Evolutionary conservation across 2,113 vertebrate genomes (phyloP), one percentile per base, ranked within the genome.

Genomic region (Pachyramphus minor): DNA sequence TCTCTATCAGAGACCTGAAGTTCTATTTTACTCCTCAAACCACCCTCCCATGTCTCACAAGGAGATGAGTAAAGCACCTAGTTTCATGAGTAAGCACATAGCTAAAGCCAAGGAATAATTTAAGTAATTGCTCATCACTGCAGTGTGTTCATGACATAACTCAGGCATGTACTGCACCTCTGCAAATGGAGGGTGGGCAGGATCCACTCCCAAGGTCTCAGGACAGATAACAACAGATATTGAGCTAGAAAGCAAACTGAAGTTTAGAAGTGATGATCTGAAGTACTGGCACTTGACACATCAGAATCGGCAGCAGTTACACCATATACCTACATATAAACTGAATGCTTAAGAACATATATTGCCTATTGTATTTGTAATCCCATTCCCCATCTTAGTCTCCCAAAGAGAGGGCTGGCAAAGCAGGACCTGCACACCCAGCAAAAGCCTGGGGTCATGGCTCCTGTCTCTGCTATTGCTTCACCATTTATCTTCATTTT

Each of bases 61-160:
- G 73, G 60, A 84, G 62, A 96, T 93, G 79, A 96, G 75, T 95
- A 95, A 96, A 93, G 33, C 67, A 71, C 27, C 30, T 82, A 77
- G 35, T 50, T 93, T 67, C 6, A 5, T 93, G 80, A 94, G 69
- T 91, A 94, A 91, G 87, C 73, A 81, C 35, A 59, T 27, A 84
- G 23, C 52, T 89, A 94, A 91, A 89, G 64, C 69, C 77, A 91
- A 87, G 42, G 91, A 80, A 84, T 60, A 64, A 83, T 67, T 76
- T 74, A 69, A 89, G 77, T 84, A 91, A 84, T 91, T 95, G 89
- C 80, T 87, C 73, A 77, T 77, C 84, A 84, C 77, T 69, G 64
- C 80, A 91, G 77, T 18, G 33, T 58, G n/a, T 27, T 80, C 18
- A 9, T 45, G 74, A 45, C 73, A 69, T 5, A 89, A 39, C 63